Percentiles rank a stretch among this genome's conserved stretches.
Evolutionary conservation across 1,140 invertebrate species (phyloP).

Genomic region (Caerostris extrusa): DNA sequence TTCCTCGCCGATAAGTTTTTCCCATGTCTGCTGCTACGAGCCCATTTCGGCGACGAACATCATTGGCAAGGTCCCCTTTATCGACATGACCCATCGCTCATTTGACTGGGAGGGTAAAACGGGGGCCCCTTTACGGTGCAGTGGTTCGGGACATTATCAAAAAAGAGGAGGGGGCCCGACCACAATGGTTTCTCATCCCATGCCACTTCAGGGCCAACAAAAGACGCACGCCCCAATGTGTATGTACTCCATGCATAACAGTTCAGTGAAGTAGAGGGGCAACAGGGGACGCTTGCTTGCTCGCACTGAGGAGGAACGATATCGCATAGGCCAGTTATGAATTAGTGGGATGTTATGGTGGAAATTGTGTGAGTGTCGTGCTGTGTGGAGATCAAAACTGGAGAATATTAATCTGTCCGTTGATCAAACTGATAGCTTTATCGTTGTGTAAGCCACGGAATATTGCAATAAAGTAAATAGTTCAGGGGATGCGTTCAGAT

Average conservation of each 20-base stretch:
- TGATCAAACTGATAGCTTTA: conserved; percentile 37
- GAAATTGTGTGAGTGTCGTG: conserved; percentile 27
- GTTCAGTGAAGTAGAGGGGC: conserved; percentile 12
- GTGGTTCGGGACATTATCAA: conserved; percentile 63
- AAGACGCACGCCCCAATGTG: conserved; percentile 69
- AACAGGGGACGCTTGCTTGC: not conserved
- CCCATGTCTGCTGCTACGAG: conserved; percentile 21
- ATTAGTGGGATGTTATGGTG: conserved; percentile 25
- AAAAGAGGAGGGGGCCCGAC: conserved; percentile 11
- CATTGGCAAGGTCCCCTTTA: conserved; percentile 7
- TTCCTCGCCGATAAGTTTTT: not conserved
- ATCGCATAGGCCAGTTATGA: conserved; percentile 47
- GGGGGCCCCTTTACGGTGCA: conserved; percentile 57
- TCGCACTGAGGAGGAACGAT: conserved; percentile 17
- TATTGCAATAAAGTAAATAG: conserved; percentile 1
- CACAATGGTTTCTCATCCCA: conserved; percentile 51
- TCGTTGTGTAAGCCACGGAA: not conserved
- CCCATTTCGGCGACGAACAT: not conserved
- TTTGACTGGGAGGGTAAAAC: conserved; percentile 13
- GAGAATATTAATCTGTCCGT: conserved; percentile 9
- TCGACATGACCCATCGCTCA: conserved; percentile 50
- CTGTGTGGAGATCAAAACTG: not conserved
- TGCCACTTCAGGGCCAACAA: conserved; percentile 64
- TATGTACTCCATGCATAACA: conserved; percentile 68
- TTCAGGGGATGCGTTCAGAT: not conserved